A percentile compares a stretch with the other conserved stretches of the same genome.
phyloP scores from a whole-genome alignment of 2,113 vertebrate genomes.

The Syngnathoides biaculeatus region DNA sequence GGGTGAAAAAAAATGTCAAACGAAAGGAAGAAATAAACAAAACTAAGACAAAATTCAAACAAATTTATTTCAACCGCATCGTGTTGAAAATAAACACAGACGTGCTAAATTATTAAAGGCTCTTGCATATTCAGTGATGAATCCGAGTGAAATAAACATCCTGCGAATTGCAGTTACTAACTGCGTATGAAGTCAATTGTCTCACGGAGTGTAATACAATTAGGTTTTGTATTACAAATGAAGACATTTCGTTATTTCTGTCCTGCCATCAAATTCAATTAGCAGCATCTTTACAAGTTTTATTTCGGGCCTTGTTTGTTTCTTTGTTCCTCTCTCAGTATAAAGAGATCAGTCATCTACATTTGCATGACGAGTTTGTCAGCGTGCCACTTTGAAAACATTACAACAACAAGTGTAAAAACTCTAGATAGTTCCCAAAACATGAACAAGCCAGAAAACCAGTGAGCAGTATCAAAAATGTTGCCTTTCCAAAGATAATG shows the following conservation, averaged over 20 bases:
- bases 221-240: constrained; percentile 78
- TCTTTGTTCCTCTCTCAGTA: constrained; percentile 56
- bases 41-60: constrained; percentile 79
- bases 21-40: constrained; percentile 67
- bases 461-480: too few relatives aligned
- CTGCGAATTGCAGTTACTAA: constrained; percentile 70
- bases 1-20: constrained; percentile 46
- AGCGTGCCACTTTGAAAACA: constrained; percentile 45
- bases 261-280: constrained; percentile 65
- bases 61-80: constrained; percentile 66
- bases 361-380: constrained; percentile 69
- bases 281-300: constrained; percentile 62
- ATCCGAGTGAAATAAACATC: constrained; percentile 50
- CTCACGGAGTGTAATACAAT: constrained; percentile 62
- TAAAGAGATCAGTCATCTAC: constrained; percentile 63
- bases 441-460: too few relatives aligned
- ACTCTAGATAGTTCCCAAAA: background rate
- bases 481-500: too few relatives aligned
- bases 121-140: constrained; percentile 76
- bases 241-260: constrained; percentile 69
- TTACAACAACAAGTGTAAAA: background rate
- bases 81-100: constrained; percentile 69
- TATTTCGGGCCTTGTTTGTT: constrained; percentile 66
- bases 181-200: constrained; percentile 77
- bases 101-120: constrained; percentile 78